Conservation (phyloP, 2,888 invertebrate genomes). For the Anodontia alba region DNA sequence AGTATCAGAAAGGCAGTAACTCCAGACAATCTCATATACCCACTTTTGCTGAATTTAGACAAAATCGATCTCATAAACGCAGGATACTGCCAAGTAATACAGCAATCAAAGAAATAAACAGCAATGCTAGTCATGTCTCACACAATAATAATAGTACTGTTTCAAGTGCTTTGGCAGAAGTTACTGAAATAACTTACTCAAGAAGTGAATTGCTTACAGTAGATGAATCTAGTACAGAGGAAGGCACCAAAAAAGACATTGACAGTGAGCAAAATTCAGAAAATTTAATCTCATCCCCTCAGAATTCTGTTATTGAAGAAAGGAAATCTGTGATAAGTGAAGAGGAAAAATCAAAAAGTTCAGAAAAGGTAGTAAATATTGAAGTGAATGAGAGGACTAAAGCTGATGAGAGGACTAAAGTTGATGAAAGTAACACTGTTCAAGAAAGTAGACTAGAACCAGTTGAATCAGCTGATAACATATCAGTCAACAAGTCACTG, state of each 20-base stretch:
- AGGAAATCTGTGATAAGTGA: background rate
- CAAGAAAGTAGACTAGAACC: background rate
- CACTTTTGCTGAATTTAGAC: constrained; percentile 31
- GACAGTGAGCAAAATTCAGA: background rate
- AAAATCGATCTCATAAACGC: constrained; percentile 7
- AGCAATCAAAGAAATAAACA: background rate
- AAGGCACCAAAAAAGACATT: background rate
- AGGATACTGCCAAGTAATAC: constrained; percentile 13
- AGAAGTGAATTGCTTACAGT: background rate
- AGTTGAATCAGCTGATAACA: background rate
- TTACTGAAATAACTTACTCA: constrained; percentile 13
- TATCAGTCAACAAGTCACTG: background rate
- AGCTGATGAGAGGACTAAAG: no score
- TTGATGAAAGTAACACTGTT: background rate
- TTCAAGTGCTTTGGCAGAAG: background rate
- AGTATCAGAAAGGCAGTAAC: background rate
- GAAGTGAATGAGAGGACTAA: background rate
- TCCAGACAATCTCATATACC: constrained; percentile 32
- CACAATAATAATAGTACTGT: constrained; percentile 13
- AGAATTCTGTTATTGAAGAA: background rate
- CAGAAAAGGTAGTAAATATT: background rate
- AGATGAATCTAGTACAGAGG: background rate
- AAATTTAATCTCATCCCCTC: background rate
- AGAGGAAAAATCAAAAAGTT: background rate
- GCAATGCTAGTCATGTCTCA: constrained; percentile 17